Base-by-base conservation (phyloP, 2,113 vertebrate species). In the Gnathonemus longibarbis region DNA sequence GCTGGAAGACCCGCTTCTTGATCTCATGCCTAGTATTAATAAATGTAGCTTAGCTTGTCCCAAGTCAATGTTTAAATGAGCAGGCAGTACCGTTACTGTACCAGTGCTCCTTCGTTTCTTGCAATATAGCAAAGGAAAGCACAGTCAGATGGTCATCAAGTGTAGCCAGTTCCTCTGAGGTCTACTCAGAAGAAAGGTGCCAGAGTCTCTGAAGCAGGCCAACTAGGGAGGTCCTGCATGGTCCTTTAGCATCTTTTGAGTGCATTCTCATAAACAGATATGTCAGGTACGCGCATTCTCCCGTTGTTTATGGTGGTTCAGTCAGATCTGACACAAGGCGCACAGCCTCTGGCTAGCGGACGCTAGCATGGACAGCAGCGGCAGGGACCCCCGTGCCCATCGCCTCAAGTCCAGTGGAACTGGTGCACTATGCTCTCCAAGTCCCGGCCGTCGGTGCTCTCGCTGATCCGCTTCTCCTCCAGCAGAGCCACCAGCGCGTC, bases 381-480 rank as follows among this genome's bases (percentile, higher is more conserved):
- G 3, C n/a, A n/a, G 6, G 35, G 39, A 42, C 3, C 39, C 39
- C 35, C 8, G 19, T 42, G 21, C 15, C 49, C 31, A 39, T 42
- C 17, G 88, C 42, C 62, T 74, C 62, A 88, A 21, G 58, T 88
- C 88, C 88, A 88, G 88, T 74, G 62, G 88, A 88, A 70, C 88
- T 74, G 88, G 88, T 74, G 88, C 88, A 97, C 87, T 0, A 97
- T 91, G 89, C 94, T 96, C 92, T 97, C 96, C 6, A 97, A 95
- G 92, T 96, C 95, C 89, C 93, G 89, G 92, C 98, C 97, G 91
- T 98, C 97, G 0, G 95, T 96, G 93, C 94, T 94, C 92, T 98
- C 97, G 91, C 94, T 95, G 89, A 97, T 87, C 56, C 97, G 95
- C 92, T 98, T 97, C 90, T 98, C 96, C 90, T 98, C 97, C 89